phyloP scores from a whole-genome alignment of 2,797 vertebrate genomes.

The Pachyuromys duprasi region DNA sequence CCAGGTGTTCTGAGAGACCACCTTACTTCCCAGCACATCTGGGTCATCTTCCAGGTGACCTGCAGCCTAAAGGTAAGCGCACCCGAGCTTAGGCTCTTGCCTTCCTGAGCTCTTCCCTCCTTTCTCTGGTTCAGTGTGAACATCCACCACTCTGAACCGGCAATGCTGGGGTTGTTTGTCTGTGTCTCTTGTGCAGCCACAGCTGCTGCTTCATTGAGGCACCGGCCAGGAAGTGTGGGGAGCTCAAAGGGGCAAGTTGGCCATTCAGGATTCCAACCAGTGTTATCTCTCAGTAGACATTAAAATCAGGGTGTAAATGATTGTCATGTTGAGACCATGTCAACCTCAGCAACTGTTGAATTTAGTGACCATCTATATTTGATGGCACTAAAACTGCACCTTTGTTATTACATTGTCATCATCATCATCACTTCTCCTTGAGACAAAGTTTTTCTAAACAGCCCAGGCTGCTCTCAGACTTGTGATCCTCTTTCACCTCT shows the following conservation, averaged over 20 bases:
- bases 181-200: too few species aligned
- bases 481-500: neutral
- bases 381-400: neutral
- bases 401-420: neutral
- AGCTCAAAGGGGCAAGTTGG: neutral
- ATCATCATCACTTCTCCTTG: neutral
- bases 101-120: neutral
- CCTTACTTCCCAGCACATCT: neutral
- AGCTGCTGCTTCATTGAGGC: neutral
- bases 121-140: too few species aligned
- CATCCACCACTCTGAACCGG: fast-evolving
- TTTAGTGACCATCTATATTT: neutral
- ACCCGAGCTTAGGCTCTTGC: neutral
- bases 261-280: neutral
- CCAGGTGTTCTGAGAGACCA: fast-evolving
- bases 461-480: neutral
- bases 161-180: fast-evolving
- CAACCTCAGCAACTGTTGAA: neutral
- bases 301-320: neutral
- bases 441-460: neutral
- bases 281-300: neutral
- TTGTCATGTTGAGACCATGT: neutral
- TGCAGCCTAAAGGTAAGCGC: neutral
- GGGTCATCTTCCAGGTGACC: neutral
- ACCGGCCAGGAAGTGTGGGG: too few species aligned